Evolutionary conservation across 1,140 invertebrate genomes (phyloP).

Genomic region (Callitettix versicolor): DNA sequence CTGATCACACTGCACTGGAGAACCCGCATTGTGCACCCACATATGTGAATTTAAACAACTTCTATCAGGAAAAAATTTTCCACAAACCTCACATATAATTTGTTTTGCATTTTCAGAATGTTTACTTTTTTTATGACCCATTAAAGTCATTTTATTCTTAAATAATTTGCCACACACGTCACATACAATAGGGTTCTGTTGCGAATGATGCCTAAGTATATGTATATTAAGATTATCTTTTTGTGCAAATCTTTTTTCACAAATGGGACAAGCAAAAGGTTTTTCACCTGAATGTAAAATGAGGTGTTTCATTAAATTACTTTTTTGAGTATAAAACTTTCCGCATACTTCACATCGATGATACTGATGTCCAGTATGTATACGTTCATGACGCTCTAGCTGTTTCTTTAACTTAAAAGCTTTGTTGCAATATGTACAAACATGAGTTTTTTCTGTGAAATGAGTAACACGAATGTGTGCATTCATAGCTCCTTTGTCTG

Average conservation of each 20-base stretch:
- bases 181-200: constrained; percentile 4
- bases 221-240: constrained; percentile 42
- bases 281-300: constrained; percentile 16
- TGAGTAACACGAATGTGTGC: constrained; percentile 25
- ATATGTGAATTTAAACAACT: constrained; percentile 50
- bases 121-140: constrained; percentile 36
- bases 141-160: constrained; percentile 34
- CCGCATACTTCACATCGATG: constrained; percentile 12
- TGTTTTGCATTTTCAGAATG: constrained; percentile 8
- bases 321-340: constrained; percentile 16
- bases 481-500: constrained; percentile 26
- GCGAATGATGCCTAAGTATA: not conserved
- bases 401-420: constrained; percentile 11
- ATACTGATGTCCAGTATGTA: constrained; percentile 9
- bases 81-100: constrained; percentile 19
- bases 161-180: constrained; percentile 31
- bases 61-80: constrained; percentile 46
- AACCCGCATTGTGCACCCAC: constrained; percentile 17
- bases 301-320: constrained; percentile 11
- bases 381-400: constrained; percentile 4
- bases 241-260: constrained; percentile 76
- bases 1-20: constrained; percentile 17
- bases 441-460: constrained; percentile 9
- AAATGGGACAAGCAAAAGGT: constrained; percentile 52
- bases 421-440: constrained; percentile 4